Base-by-base conservation (phyloP, 2,113 vertebrate species). In the Ahaetulla prasina region DNA sequence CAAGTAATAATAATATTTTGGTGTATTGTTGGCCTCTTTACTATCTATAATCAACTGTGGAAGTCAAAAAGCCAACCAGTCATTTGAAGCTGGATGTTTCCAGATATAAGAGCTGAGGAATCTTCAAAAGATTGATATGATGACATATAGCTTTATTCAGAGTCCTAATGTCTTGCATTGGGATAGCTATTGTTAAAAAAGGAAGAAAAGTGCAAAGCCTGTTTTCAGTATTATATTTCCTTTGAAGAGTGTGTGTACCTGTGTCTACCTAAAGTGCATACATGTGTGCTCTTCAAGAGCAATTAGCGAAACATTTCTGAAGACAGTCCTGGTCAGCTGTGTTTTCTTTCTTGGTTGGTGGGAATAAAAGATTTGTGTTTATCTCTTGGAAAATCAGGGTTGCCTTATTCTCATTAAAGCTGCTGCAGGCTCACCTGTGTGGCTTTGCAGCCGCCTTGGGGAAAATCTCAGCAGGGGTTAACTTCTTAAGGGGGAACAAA, bases 331-430 rank as follows among this genome's bases (percentile, higher is more conserved):
- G 86, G 86, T 14, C 90, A 74, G 27, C 18, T 88, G 52, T 55
- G 20, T 43, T 94, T 96, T 95, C 94, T 90, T 94, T 89, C 89
- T 89, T 95, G 92, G 89, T 35, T 94, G 94, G 95, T 92, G 96
- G 93, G 96, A 97, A 97, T 97, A 96, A 97, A 97, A 97, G 96
- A 97, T 97, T 94, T 93, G 95, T 96, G 96, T 97, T 98, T 98
- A 96, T 97, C 97, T 96, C 90, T 92, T 96, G 95, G 96, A 97
- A 97, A 97, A 97, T 97, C 96, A 95, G 95, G 94, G 94, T 96
- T 95, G 97, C 97, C 97, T 97, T 97, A 96, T 96, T 97, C 97
- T 97, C 96, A 97, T 98, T 98, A 97, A 95, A 57, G 0, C 90
- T 96, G 89, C 91, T 95, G 95, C 92, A 95, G 97, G 95, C 97